Conservation (phyloP, 2,797 vertebrate species). For the Sus cebifrons region DNA sequence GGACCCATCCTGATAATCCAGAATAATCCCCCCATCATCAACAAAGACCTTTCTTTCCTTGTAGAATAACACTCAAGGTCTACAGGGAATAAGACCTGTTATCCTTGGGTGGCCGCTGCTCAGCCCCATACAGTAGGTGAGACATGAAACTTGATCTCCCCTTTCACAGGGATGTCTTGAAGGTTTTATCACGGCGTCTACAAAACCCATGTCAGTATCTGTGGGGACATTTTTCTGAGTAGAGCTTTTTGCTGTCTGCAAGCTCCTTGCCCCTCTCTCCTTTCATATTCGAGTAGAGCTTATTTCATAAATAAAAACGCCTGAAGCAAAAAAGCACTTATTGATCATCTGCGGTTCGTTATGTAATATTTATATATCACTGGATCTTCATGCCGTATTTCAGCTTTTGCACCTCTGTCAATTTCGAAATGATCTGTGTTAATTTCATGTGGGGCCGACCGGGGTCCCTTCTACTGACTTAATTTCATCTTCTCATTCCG, state of each 20-base stretch:
- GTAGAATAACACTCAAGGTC: not conserved
- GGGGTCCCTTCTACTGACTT: conserved; percentile 64
- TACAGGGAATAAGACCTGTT: not conserved
- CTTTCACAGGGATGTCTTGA: not conserved
- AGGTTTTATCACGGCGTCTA: not conserved
- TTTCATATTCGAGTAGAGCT: conserved; percentile 53
- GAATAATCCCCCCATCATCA: not conserved
- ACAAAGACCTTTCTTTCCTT: not conserved
- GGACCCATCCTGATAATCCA: not conserved
- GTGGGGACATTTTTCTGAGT: not conserved
- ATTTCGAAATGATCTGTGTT: conserved; percentile 63
- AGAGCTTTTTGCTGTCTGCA: not conserved
- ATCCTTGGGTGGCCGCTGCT: not conserved
- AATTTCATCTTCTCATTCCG: conserved; percentile 67
- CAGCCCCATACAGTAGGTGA: not conserved
- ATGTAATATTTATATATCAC: conserved; percentile 62
- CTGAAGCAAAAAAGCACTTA: conserved; percentile 26
- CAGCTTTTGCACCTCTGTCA: conserved; percentile 9
- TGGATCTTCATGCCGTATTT: conserved; percentile 24
- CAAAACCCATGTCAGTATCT: not conserved
- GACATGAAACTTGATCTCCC: not conserved
- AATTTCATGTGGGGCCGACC: conserved; percentile 1
- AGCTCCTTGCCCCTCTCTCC: not conserved
- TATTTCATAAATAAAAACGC: conserved; percentile 66
- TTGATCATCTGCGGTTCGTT: conserved; percentile 60